Percentiles rank a stretch among this genome's conserved stretches.
Evolutionary conservation across 2,797 vertebrate genomes (phyloP).

Genomic region (Erethizon dorsatum): DNA sequence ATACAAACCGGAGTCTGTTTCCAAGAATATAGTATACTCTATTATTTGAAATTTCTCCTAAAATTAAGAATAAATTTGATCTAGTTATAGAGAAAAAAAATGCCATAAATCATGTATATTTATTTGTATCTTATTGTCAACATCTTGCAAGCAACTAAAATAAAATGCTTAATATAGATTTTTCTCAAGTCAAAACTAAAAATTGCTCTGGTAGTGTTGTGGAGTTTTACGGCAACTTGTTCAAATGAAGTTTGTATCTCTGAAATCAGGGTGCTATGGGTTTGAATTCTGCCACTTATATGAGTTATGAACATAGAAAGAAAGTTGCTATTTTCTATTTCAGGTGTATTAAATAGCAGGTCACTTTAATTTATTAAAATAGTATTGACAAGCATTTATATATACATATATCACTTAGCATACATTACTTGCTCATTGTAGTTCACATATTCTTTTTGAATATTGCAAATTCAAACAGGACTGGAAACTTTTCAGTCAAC

Average conservation of each 20-base stretch:
- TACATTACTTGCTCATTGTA: background rate
- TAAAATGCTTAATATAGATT: conserved; percentile 35
- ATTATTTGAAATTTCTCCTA: background rate
- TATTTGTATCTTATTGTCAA: conserved; percentile 55
- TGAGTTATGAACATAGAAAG: background rate
- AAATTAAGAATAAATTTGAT: conserved; percentile 2
- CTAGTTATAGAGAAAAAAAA: background rate
- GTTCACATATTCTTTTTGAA: background rate
- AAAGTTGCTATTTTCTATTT: conserved; percentile 11
- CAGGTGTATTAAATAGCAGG: background rate
- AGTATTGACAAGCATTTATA: background rate
- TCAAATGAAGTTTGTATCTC: background rate
- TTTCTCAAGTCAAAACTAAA: conserved; percentile 34
- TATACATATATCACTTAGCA: background rate
- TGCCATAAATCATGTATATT: background rate
- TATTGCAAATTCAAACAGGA: background rate
- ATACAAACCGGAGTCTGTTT: background rate
- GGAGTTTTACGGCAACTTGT: background rate
- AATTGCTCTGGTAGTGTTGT: background rate
- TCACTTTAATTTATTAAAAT: background rate
- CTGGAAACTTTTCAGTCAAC: background rate
- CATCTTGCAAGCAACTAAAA: conserved; percentile 24
- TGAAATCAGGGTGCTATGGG: background rate
- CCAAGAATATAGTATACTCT: background rate
- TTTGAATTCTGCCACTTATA: conserved; percentile 4